Conservation (phyloP, 2,797 vertebrate species). For the Enteromius afrohamiltoni region DNA sequence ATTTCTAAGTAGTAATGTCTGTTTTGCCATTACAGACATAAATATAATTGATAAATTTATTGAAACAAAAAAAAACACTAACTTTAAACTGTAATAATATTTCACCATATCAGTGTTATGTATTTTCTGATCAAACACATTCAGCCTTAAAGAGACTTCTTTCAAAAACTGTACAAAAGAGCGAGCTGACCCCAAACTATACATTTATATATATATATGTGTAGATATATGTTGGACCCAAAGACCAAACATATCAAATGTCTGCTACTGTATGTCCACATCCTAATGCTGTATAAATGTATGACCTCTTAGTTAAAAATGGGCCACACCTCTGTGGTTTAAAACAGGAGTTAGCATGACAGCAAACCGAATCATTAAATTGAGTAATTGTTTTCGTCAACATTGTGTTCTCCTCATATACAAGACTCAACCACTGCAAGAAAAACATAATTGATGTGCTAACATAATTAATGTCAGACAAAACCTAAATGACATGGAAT, state of each 20-base stretch:
- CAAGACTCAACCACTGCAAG: neutral
- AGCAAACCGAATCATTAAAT: neutral
- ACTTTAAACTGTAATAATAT: neutral
- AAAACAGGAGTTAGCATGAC: neutral
- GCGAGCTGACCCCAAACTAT: neutral
- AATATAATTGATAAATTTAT: neutral
- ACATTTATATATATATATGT: neutral
- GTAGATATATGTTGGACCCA: neutral
- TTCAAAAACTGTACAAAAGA: neutral
- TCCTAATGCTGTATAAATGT: neutral
- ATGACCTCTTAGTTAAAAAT: neutral
- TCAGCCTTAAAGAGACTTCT: neutral
- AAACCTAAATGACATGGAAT: conserved; percentile 16
- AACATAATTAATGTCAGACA: conserved; percentile 23
- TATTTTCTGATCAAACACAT: neutral
- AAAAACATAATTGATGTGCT: neutral
- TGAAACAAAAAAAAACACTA: no score
- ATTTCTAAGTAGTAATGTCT: neutral
- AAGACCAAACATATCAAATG: neutral
- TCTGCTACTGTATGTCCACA: neutral
- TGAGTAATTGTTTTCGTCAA: neutral
- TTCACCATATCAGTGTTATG: neutral
- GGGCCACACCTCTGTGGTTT: neutral
- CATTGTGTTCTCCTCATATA: neutral
- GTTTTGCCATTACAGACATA: neutral